Conservation (phyloP, 2,113 vertebrate species). For the Alethe castanea region DNA sequence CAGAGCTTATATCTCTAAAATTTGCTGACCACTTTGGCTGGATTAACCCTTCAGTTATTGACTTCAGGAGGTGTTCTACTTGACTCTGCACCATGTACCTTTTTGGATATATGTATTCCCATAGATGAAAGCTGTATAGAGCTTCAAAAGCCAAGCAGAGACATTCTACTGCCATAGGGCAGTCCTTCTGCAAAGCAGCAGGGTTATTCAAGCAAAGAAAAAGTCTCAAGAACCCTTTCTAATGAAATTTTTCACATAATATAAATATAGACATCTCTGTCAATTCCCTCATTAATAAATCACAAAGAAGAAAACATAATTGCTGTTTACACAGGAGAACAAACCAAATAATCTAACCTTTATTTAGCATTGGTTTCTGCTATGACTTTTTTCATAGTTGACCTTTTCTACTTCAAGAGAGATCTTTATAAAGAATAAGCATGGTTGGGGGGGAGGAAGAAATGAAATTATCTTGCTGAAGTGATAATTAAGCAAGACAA, state of each 20-base stretch:
- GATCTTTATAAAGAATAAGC: not conserved
- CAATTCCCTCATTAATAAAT: constrained; percentile 26
- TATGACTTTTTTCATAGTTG: not conserved
- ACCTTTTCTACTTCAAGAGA: constrained; percentile 33
- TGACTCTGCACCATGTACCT: not conserved
- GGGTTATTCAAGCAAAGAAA: not conserved
- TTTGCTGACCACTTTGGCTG: not conserved
- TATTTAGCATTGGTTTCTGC: not conserved
- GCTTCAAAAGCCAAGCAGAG: not conserved
- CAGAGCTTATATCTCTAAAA: not conserved
- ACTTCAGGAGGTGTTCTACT: not conserved
- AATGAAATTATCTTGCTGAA: constrained; percentile 22
- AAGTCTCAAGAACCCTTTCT: not conserved
- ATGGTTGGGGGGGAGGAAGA: not conserved
- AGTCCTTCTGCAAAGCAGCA: not conserved
- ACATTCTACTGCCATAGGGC: not conserved
- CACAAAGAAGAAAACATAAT: not conserved
- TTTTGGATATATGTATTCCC: not conserved
- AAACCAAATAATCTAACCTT: constrained; percentile 29
- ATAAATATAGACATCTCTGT: not conserved
- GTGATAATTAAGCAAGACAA: constrained; percentile 49
- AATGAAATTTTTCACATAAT: not conserved
- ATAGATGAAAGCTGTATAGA: not conserved
- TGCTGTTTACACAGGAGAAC: constrained; percentile 9
- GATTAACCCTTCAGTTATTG: not conserved